Conservation (phyloP, 2,797 vertebrate genomes). For the Eulemur rubriventer region DNA sequence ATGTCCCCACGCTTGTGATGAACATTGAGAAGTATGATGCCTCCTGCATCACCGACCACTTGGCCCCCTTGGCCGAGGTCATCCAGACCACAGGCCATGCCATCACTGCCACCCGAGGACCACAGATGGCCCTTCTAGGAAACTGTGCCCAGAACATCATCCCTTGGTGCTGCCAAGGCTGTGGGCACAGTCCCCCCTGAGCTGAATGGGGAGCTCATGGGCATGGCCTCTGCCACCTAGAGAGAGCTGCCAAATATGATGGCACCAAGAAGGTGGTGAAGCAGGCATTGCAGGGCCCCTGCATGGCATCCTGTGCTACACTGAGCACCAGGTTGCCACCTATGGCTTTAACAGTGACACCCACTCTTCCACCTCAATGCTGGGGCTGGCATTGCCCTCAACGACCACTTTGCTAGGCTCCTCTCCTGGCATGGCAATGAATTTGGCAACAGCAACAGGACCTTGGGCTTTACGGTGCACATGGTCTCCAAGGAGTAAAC, state of each 20-base stretch:
- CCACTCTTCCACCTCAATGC: neutral
- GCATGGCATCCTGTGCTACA: too few species aligned
- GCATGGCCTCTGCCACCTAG: neutral
- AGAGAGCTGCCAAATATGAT: neutral
- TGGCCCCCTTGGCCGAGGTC: neutral
- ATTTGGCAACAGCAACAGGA: neutral
- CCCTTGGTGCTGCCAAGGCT: neutral
- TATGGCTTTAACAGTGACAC: neutral
- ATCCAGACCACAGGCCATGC: neutral
- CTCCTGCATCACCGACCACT: neutral
- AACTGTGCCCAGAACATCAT: neutral
- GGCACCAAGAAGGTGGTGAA: neutral
- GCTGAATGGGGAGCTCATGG: too few species aligned
- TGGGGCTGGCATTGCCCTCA: neutral
- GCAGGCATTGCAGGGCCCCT: neutral
- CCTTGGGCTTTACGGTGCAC: neutral
- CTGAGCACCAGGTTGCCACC: neutral
- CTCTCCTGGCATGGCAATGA: neutral
- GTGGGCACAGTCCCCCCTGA: neutral
- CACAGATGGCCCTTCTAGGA: neutral
- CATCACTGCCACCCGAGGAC: neutral
- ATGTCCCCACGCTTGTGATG: too few species aligned
- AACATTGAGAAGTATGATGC: neutral
- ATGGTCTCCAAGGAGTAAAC: neutral
- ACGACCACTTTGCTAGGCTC: neutral